Percentiles rank a stretch among this genome's conserved stretches.
Conservation (phyloP, 1,140 invertebrate genomes). For the Leptinotarsa undecemlineata region DNA sequence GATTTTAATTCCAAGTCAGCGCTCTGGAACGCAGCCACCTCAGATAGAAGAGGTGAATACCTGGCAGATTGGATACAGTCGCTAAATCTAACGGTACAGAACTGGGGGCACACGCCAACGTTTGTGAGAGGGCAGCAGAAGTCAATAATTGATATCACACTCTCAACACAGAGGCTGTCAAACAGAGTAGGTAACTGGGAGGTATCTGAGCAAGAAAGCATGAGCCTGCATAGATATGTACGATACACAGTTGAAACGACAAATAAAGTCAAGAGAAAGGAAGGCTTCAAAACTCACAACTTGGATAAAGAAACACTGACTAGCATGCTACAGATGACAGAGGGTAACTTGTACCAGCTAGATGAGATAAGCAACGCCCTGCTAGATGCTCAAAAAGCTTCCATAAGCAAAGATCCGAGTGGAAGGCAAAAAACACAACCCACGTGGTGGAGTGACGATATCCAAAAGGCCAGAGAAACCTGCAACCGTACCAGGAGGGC, state of each 20-base stretch:
- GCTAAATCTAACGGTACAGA: conserved; percentile 6
- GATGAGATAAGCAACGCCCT: neutral
- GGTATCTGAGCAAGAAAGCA: neutral
- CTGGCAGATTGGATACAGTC: conserved; percentile 11
- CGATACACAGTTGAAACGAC: neutral
- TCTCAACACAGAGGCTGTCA: neutral
- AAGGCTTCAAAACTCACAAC: neutral
- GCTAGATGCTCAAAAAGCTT: neutral
- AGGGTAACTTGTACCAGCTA: neutral
- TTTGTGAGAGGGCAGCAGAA: conserved; percentile 12
- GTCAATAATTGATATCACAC: conserved; percentile 13
- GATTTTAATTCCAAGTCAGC: conserved; percentile 32
- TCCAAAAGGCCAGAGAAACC: neutral
- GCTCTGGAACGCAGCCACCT: conserved; percentile 23
- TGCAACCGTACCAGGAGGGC: neutral
- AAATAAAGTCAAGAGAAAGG: too few relatives aligned
- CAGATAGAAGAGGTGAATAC: conserved; percentile 9
- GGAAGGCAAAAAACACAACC: neutral
- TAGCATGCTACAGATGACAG: neutral
- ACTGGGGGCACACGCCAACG: conserved; percentile 10
- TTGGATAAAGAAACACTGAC: neutral
- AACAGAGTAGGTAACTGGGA: neutral
- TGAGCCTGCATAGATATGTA: conserved; percentile 9
- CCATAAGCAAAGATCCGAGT: neutral
- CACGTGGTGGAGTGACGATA: conserved; percentile 7